phyloP scores from a whole-genome alignment of 2,888 invertebrate species.

The Drosophila emarginata region DNA sequence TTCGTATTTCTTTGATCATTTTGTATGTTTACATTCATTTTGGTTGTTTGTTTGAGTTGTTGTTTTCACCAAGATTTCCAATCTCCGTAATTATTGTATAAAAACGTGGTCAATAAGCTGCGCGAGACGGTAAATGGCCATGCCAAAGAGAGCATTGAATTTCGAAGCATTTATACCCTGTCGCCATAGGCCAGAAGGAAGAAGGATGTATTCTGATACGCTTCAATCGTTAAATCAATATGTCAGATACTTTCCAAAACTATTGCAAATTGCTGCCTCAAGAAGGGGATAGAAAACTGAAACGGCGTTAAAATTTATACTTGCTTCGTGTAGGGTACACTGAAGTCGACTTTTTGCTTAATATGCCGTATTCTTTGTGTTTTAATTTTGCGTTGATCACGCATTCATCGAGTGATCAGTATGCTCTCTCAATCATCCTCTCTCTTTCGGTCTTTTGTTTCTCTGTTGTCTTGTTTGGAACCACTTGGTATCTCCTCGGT shows the following conservation, averaged over 20 bases:
- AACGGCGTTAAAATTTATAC: neutral
- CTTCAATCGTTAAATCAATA: too few species aligned
- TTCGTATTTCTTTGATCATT: constrained; percentile 31
- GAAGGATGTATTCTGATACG: neutral
- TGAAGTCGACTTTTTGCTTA: neutral
- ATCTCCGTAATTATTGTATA: constrained; percentile 34
- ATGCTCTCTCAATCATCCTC: neutral
- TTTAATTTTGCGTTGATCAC: constrained; percentile 26
- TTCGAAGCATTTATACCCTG: constrained; percentile 1
- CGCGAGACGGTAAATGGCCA: constrained; percentile 19
- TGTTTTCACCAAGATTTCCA: constrained; percentile 37
- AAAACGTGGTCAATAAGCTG: constrained; percentile 42
- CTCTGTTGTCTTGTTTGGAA: neutral
- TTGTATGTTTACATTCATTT: constrained; percentile 13
- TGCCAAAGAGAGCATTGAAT: constrained; percentile 21
- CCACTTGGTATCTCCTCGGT: neutral
- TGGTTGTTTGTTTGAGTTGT: constrained; percentile 25
- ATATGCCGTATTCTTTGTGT: neutral
- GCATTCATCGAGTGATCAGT: constrained; percentile 27
- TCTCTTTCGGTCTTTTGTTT: constrained; percentile 7
- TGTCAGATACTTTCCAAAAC: too few species aligned
- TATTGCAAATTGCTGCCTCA: too few species aligned
- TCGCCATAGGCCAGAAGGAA: too few species aligned
- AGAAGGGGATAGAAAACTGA: too few species aligned
- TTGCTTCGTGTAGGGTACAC: neutral